These are phyloP conservation scores for Hyposmocoma kahamanoa DNA, from an alignment of 1,140 invertebrate genomes.

Conservation along the genomic window DNA sequence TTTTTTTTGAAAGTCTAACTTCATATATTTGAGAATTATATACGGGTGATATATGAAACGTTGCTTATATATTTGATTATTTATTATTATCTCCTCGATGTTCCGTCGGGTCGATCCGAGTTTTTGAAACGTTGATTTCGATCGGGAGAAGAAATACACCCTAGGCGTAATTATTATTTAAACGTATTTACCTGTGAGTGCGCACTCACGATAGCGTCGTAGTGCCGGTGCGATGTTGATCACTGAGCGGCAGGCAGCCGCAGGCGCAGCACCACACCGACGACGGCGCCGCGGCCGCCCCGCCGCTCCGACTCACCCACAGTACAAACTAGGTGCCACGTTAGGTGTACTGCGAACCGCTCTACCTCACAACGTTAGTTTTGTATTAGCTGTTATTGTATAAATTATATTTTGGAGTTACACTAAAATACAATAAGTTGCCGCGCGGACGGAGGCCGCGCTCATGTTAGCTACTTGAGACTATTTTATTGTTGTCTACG, in stretches of 20 bases:
- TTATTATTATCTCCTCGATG: constrained; percentile 67
- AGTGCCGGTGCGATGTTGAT: constrained; percentile 66
- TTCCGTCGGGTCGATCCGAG: constrained; percentile 67
- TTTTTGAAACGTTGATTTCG: constrained; percentile 69
- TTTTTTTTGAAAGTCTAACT: constrained; percentile 66
- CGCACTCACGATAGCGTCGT: constrained; percentile 58
- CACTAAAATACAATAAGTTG: constrained; percentile 49
- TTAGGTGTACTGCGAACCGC: constrained; percentile 40
- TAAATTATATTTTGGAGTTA: constrained; percentile 67
- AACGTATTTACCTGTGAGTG: constrained; percentile 51
- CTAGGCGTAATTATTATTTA: constrained; percentile 70
- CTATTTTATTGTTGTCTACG: constrained; percentile 65
- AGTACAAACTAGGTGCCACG: constrained; percentile 24
- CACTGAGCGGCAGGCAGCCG: constrained; percentile 39
- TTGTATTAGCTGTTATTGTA: constrained; percentile 66
- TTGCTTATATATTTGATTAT: constrained; percentile 68
- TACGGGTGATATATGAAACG: constrained; percentile 73
- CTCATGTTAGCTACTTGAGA: constrained; percentile 45
- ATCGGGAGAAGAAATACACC: constrained; percentile 72
- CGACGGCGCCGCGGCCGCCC: constrained; percentile 13
- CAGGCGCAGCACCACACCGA: constrained; percentile 5
- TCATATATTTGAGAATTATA: constrained; percentile 72
- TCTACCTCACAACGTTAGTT: constrained; percentile 65
- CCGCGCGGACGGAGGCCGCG: constrained; percentile 50
- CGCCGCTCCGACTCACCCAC: constrained; percentile 12